Conservation (phyloP, 2,113 vertebrate species). For the Rhea pennata region DNA sequence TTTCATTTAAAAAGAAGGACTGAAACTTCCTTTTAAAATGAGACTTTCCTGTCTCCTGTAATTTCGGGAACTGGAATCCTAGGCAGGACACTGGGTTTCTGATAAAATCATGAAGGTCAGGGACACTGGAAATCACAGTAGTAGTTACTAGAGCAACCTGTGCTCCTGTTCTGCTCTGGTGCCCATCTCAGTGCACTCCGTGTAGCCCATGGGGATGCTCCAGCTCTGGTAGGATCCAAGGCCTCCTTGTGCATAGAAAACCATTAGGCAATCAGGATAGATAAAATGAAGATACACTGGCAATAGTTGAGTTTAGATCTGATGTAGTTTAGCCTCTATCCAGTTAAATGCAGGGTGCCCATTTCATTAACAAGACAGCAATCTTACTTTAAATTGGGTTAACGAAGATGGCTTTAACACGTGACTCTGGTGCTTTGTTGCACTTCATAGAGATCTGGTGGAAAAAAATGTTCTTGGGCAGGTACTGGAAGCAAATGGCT, state of each 20-base stretch:
- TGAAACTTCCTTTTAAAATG: not conserved
- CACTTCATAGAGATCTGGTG: not conserved
- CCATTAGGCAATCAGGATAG: accelerated
- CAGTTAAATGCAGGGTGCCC: not conserved
- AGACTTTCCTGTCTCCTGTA: not conserved
- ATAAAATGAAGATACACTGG: not conserved
- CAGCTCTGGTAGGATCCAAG: not conserved
- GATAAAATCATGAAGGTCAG: not conserved
- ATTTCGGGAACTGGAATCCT: not conserved
- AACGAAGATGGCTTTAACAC: not conserved
- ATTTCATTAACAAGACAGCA: not conserved
- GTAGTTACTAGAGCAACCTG: not conserved
- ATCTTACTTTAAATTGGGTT: not conserved
- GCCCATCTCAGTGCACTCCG: not conserved
- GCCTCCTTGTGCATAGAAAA: not conserved
- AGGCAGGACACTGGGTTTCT: not conserved
- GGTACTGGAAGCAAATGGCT: not conserved
- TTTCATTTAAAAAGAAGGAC: too few relatives aligned
- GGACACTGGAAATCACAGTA: not conserved
- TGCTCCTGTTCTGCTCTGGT: not conserved
- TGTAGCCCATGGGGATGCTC: not conserved
- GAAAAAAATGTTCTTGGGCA: not conserved
- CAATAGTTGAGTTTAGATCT: not conserved
- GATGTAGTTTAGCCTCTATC: not conserved
- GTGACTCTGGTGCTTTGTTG: not conserved